phyloP scores from a whole-genome alignment of 2,797 vertebrate genomes.

The Nannoperca obscura region DNA sequence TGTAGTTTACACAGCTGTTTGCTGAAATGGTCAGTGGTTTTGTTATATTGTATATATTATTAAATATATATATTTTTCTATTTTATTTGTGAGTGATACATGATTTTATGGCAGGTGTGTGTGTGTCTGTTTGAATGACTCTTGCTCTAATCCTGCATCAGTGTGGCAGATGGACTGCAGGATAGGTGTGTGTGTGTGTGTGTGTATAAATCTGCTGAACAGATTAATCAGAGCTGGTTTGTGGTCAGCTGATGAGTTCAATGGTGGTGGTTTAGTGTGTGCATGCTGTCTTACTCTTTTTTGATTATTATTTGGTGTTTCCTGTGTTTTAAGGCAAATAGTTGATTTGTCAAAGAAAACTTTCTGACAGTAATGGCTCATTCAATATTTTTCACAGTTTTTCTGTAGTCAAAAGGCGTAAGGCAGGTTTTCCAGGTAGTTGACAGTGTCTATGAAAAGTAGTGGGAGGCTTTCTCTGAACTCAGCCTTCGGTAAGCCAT shows the following conservation, averaged over 20 bases:
- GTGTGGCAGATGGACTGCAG: constrained; percentile 35
- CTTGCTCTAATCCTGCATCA: constrained; percentile 27
- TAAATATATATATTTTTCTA: too few relatives aligned
- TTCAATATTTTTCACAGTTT: neutral
- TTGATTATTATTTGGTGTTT: too few relatives aligned
- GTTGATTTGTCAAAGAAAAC: neutral
- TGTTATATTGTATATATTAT: neutral
- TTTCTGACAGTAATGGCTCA: neutral
- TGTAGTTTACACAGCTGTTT: neutral
- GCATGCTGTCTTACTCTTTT: neutral
- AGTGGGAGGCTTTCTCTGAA: neutral
- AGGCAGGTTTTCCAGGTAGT: neutral
- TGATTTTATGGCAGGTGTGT: constrained; percentile 13
- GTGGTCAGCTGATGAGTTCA: constrained; percentile 48
- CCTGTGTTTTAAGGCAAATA: neutral
- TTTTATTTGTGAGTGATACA: neutral
- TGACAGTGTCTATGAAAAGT: neutral
- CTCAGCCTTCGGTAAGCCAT: neutral
- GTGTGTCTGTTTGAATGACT: constrained; percentile 9
- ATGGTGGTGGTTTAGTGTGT: constrained; percentile 19
- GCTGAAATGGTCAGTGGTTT: neutral
- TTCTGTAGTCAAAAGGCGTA: neutral
- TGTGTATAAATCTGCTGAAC: constrained; percentile 36
- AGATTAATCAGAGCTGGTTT: constrained; percentile 46
- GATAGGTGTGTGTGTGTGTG: constrained; percentile 20